phyloP scores from a whole-genome alignment of 2,888 invertebrate genomes.

The Tipula vernalis region DNA sequence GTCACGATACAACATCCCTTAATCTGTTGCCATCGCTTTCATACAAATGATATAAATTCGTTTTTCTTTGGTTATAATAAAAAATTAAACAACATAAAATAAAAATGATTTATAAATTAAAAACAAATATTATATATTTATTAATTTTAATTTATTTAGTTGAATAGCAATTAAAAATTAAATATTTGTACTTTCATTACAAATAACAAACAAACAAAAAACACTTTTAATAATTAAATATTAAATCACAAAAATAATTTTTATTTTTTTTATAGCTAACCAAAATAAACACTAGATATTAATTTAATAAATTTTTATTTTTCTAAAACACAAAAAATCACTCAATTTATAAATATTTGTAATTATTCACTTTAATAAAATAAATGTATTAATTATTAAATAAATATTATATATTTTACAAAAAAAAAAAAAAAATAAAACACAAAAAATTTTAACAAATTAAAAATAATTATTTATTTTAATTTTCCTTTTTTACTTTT shows the following conservation, averaged over 20 bases:
- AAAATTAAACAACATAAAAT: neutral
- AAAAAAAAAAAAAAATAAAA: neutral
- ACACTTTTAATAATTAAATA: neutral
- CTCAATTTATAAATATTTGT: neutral
- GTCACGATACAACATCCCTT: constrained; percentile 9
- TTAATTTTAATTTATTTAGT: neutral
- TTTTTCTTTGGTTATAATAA: neutral
- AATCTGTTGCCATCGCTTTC: constrained; percentile 8
- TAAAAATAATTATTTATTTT: neutral
- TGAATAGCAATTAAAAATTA: neutral
- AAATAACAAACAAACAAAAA: neutral
- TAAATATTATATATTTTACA: neutral
- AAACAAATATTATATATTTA: neutral
- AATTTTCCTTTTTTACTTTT: neutral
- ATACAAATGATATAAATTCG: neutral
- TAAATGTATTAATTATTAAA: neutral
- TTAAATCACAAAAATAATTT: neutral
- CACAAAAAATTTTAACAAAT: neutral
- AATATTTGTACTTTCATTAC: neutral
- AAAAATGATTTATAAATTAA: neutral
- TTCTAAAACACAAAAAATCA: neutral
- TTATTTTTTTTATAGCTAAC: neutral
- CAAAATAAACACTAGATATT: neutral
- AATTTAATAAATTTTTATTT: neutral
- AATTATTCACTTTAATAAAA: neutral